Conservation (phyloP, 2,888 invertebrate species). For the Dryocosmus kuriphilus region DNA sequence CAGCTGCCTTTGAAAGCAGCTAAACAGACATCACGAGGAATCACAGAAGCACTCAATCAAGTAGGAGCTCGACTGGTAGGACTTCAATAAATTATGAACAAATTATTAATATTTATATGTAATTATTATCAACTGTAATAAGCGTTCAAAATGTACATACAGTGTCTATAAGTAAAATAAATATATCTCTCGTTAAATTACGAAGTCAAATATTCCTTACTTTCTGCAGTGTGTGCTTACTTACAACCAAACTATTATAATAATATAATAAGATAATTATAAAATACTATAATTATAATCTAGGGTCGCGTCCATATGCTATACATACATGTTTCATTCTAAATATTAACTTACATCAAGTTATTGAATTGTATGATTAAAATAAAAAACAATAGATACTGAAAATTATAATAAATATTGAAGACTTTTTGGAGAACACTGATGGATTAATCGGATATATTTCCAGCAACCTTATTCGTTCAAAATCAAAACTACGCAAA, state of each 20-base stretch:
- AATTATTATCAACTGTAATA: constrained; percentile 36
- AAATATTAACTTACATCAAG: constrained; percentile 7
- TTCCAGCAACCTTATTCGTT: not conserved
- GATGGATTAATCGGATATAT: constrained; percentile 1
- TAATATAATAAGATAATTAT: constrained; percentile 10
- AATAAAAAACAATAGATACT: constrained; percentile 5
- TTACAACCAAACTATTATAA: not conserved
- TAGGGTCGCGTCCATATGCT: constrained; percentile 24
- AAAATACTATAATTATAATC: constrained; percentile 1
- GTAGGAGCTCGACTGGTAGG: constrained; percentile 81
- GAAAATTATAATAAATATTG: not conserved
- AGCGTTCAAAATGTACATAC: constrained; percentile 36
- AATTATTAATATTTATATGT: not conserved
- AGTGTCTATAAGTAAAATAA: constrained; percentile 36
- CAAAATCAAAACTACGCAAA: constrained; percentile 8
- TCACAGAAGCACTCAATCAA: constrained; percentile 81
- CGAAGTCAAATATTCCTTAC: constrained; percentile 29
- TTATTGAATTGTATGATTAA: not conserved
- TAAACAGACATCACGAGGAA: constrained; percentile 78
- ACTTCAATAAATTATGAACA: constrained; percentile 74
- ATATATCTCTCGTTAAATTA: constrained; percentile 45
- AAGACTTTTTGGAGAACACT: constrained; percentile 26
- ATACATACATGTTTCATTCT: not conserved
- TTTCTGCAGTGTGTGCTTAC: constrained; percentile 30
- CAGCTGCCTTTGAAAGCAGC: constrained; percentile 80